These are phyloP conservation scores for Manis pentadactyla DNA, from an alignment of 2,797 vertebrate genomes.

Conservation along the genomic window DNA sequence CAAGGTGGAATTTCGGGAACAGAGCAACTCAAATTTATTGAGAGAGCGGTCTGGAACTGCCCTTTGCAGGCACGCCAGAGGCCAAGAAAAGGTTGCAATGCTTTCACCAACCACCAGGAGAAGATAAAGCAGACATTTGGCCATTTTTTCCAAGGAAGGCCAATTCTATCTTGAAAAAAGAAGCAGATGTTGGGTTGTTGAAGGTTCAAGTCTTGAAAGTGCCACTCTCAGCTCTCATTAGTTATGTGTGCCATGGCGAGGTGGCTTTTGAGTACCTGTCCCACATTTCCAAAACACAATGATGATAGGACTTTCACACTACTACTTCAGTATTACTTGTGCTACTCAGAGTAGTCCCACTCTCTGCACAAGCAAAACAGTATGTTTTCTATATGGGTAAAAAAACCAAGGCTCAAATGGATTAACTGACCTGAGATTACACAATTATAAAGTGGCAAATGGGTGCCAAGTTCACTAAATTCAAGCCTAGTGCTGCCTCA, in stretches of 20 bases:
- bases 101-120: slow-evolving; percentile 30
- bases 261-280: not conserved
- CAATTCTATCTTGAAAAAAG: not conserved
- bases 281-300: not conserved
- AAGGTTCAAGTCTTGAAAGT: not conserved
- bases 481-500: not conserved
- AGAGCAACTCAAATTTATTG: not conserved
- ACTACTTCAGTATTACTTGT: slow-evolving; percentile 35
- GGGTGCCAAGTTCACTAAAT: not conserved
- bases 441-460: not conserved
- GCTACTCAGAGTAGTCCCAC: not conserved
- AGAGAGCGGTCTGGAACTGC: not conserved
- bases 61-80: not conserved
- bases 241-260: not conserved
- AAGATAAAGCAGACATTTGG: not conserved
- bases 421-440: not conserved
- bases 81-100: not conserved
- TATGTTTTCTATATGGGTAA: not conserved
- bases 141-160: not conserved
- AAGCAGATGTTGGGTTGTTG: not conserved
- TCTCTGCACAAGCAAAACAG: not conserved
- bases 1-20: not conserved
- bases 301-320: not conserved
- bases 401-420: not conserved
- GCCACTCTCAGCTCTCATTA: not conserved